Conservation (phyloP, 2,888 invertebrate genomes). For the Syrista parreyssii region DNA sequence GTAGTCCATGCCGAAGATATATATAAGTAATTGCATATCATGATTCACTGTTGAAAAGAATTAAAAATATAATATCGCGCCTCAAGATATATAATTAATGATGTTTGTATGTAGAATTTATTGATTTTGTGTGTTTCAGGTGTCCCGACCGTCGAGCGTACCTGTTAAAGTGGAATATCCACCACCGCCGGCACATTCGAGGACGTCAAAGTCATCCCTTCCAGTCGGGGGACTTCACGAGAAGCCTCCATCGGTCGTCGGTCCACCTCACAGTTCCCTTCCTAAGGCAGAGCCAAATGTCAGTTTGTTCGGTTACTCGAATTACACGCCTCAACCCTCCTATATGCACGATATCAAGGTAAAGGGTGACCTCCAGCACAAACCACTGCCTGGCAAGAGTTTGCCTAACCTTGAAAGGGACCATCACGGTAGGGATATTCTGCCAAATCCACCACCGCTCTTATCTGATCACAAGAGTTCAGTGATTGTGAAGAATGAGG, state of each 20-base stretch:
- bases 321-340: conserved; percentile 68
- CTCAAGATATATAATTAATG: not conserved
- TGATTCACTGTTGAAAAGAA: not conserved
- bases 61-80: not conserved
- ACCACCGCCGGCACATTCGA: conserved; percentile 67
- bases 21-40: not conserved
- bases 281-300: conserved; percentile 79
- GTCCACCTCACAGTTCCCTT: conserved; percentile 44
- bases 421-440: conserved; percentile 59
- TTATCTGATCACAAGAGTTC: conserved; percentile 79
- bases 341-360: conserved; percentile 73
- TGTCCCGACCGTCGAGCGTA: conserved; percentile 60
- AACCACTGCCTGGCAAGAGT: conserved; percentile 61
- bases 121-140: conserved; percentile 35
- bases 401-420: conserved; percentile 61
- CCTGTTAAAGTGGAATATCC: conserved; percentile 62
- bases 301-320: conserved; percentile 75
- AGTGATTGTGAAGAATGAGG: conserved; percentile 84
- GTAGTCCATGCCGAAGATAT: not conserved
- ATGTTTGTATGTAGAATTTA: not conserved
- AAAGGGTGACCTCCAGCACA: conserved; percentile 68
- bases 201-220: conserved; percentile 60
- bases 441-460: conserved; percentile 77
- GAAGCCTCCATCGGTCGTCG: conserved; percentile 37
- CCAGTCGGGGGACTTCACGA: conserved; percentile 60